Evolutionary conservation across 2,113 vertebrate genomes (phyloP), one percentile per base, ranked within the genome.

Genomic region (Menura novaehollandiae): DNA sequence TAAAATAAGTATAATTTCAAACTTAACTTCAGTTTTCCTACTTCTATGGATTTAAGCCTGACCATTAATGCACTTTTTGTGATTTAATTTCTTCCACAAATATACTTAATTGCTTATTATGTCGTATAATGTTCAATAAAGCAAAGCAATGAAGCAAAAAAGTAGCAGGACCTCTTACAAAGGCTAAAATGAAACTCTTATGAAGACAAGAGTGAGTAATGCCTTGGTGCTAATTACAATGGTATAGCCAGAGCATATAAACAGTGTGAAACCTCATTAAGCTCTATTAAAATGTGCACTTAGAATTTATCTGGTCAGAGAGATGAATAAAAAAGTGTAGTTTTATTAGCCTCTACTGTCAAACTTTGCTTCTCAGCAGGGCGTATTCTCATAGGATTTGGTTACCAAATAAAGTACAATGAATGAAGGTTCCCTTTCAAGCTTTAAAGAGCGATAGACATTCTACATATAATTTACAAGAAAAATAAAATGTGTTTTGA

Each of bases 91-190:
- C 74, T 94, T 95, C 41, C 62, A 95, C 91, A 97, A 94, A 96
- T 83, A 96, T 94, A 93, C 71, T 97, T 97, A 98, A 97, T 97
- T 97, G 80, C 89, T 95, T 97, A 82, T 92, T 81, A 80, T 96
- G 94, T 94, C 18, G 0, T 91, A 79, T 95, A 94, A 97, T 75
- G 95, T 97, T 98, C 96, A 97, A 96, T 98, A 98, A 98, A 98
- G 83, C 62, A 97, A 97, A 97, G 83, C 91, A 96, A 89, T 96
- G 95, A 97, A 97, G 96, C 89, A 97, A 97, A 97, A 74, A 97
- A 96, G 95, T 89, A 97, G 39, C 84, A 97, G 62, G 89, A 96
- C 83, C 85, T 94, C 85, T 97, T 91, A 91, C 74, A 96, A 97
- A 95, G 88, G 85, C 92, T 96, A 94, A 96, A 96, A 97, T 88